Evolutionary conservation across 2,113 vertebrate genomes (phyloP), one percentile per base, ranked within the genome.

Genomic region (Centropus unirufus): DNA sequence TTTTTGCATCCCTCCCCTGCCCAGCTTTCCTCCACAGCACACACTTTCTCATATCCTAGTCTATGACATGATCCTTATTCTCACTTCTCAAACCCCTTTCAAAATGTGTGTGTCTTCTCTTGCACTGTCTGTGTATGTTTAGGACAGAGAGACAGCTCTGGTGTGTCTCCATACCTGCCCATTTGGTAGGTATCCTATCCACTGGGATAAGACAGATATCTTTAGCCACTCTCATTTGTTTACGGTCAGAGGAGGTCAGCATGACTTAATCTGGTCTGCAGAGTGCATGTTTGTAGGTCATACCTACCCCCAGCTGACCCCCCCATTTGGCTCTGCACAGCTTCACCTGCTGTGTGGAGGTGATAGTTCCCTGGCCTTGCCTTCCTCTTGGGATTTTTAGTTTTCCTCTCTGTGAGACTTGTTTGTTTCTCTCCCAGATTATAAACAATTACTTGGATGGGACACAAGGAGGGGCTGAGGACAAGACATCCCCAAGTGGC

Each of bases 401-500:
- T 30, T 66, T 81, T 16, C 51, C 62, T n/a, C 5, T 84, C 59
- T 83, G 46, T 89, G 39, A 77, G 4, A 77, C 20, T 66, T 5
- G 3, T 63, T 15, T 79, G 22, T 92, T 91, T 95, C 76, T 91
- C 36, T 92, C 58, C 39, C 92, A 98, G 98, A 97, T 98, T 90
- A 96, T 98, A 96, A 99, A 98, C 95, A 98, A 98, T 75, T 98
- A 98, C 15, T 11, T 98, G 92, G 98, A 98, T 4, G 96, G 96
- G 42, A 59, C 11, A 0, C 91, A 66, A 29, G 73, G 11, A 1
- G 93, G 51, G 12, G 29, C 47, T 3, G 4, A 39, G 34, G 93
- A 90, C 58, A 73, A 70, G 75, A 84, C 29, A 0, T 77, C 72
- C 76, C 85, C 21, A 6, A 97, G 96, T 4, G 98, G 98, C 69